Evolutionary conservation across 2,888 invertebrate species (phyloP).

Genomic region (Scaptomyza cyrtandrae): DNA sequence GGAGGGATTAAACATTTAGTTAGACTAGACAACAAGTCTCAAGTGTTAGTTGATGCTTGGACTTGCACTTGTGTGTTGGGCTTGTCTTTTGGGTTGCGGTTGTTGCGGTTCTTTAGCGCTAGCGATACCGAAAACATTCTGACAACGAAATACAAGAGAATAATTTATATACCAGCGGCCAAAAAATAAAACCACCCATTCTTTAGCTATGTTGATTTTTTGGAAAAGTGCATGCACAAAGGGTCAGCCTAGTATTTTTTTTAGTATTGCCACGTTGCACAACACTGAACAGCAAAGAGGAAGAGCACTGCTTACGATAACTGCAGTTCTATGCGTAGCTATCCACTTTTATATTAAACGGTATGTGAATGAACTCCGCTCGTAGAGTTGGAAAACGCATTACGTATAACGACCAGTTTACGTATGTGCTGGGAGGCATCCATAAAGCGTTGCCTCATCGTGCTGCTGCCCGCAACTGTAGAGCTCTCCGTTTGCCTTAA

Average conservation of each 20-base stretch:
- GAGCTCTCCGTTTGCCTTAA: slow-evolving; percentile 79
- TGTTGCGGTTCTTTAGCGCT: slow-evolving; percentile 56
- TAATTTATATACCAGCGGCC: slow-evolving; percentile 39
- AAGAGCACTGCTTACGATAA: slow-evolving; percentile 49
- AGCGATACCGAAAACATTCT: slow-evolving; percentile 74
- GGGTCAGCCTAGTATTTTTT: not conserved
- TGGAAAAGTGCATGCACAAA: slow-evolving; percentile 22
- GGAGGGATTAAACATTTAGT: slow-evolving; percentile 4
- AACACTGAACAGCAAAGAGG: slow-evolving; percentile 56
- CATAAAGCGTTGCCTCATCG: slow-evolving; percentile 77
- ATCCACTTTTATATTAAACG: slow-evolving; percentile 40
- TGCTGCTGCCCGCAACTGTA: slow-evolving; percentile 71
- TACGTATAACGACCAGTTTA: slow-evolving; percentile 81
- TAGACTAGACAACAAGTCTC: slow-evolving; percentile 15
- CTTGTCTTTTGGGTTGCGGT: slow-evolving; percentile 37
- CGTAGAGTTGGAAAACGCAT: slow-evolving; percentile 70
- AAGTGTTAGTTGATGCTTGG: slow-evolving; percentile 23
- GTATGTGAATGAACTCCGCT: slow-evolving; percentile 70
- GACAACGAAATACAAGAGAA: slow-evolving; percentile 71
- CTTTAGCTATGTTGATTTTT: not conserved
- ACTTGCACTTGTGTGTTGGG: slow-evolving; percentile 22
- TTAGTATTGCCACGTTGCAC: slow-evolving; percentile 48
- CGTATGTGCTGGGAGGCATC: slow-evolving; percentile 81
- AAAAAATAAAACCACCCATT: slow-evolving; percentile 2
- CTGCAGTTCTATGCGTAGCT: not conserved